phyloP scores from a whole-genome alignment of 2,888 invertebrate genomes.

The Orthosia incerta region DNA sequence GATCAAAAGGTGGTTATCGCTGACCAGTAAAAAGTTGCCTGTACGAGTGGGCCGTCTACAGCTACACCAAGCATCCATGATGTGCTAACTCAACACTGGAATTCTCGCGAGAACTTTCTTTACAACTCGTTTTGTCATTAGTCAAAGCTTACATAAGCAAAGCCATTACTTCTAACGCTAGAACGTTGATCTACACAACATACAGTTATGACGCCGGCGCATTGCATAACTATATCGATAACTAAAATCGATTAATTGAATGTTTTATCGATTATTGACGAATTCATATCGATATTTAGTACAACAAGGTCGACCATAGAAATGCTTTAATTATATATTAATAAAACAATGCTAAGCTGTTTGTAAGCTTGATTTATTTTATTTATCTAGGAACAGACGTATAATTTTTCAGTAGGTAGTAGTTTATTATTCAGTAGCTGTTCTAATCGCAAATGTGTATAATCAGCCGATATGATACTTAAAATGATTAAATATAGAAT shows the following conservation, averaged over 20 bases:
- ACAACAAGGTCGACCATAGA: conserved; percentile 2
- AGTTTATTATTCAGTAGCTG: not conserved
- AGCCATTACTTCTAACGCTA: conserved; percentile 17
- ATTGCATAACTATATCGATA: conserved; percentile 33
- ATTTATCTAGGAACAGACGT: not conserved
- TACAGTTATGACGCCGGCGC: conserved; percentile 21
- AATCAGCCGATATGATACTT: not conserved
- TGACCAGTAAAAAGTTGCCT: not conserved
- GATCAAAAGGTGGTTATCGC: not conserved
- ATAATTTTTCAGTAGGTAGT: not conserved
- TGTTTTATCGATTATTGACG: not conserved
- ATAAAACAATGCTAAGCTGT: not conserved
- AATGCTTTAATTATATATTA: conserved; percentile 7
- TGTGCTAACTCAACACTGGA: conserved; percentile 21
- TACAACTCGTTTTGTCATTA: conserved; percentile 44
- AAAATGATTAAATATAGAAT: not conserved
- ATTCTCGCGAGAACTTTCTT: conserved; percentile 52
- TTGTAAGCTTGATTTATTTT: not conserved
- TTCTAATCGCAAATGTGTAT: not conserved
- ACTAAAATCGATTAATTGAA: not conserved
- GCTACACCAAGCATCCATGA: not conserved
- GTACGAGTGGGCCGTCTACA: not conserved
- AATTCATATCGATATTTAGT: not conserved
- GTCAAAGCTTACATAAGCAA: conserved; percentile 46
- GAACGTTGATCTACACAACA: conserved; percentile 32